Evolutionary conservation across 1,140 invertebrate species (phyloP), one percentile per base, ranked within the genome.

Genomic region (Trissolcus basalis): DNA sequence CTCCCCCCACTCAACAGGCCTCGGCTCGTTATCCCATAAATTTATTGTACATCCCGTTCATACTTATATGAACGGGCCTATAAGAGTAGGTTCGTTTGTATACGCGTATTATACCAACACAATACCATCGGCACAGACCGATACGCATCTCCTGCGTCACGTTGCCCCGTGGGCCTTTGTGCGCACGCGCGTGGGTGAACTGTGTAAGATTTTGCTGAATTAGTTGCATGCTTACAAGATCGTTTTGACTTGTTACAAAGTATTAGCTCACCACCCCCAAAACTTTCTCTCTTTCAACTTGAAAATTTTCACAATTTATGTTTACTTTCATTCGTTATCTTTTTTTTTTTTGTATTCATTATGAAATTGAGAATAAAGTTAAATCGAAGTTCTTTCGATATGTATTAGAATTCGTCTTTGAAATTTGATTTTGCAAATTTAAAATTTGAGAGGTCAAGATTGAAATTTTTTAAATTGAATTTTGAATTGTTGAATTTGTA

Each of bases 11-110:
- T 60, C 59, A 77, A 59, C 72, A 70, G 71, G 51, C 64, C 67
- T 45, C 79, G 75, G 69, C 82, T 83, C 81, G 81, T 86, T 85
- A 83, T 76, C 79, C 80, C 80, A 82, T 85, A 82, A 85, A 87
- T 86, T 87, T 85, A 86, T 86, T 82, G 80, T 80, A 60, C 77
- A 75, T 72, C 80, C 68, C 77, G 71, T 77, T 76, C 77, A 72
- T 80, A 80, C 77, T 75, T 36, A 47, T 67, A 64, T 60, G 54
- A 72, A 53, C 44, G 60, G 43, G 68, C 45, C 44, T 33, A 47
- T 41, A 33, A 54, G 67, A 39, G 59, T 63, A 56, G 43, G 49
- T 54, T 16, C 43, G 19, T 64, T 47, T 55, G 67, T 51, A 72
- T 56, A 51, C 47, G 63, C 65, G 50, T 5, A 59, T 58, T 77